Percentiles rank a stretch among this genome's conserved stretches.
These are phyloP conservation scores for Coturnix japonica DNA, from an alignment of 2,113 vertebrate species.

Conservation along the genomic window DNA sequence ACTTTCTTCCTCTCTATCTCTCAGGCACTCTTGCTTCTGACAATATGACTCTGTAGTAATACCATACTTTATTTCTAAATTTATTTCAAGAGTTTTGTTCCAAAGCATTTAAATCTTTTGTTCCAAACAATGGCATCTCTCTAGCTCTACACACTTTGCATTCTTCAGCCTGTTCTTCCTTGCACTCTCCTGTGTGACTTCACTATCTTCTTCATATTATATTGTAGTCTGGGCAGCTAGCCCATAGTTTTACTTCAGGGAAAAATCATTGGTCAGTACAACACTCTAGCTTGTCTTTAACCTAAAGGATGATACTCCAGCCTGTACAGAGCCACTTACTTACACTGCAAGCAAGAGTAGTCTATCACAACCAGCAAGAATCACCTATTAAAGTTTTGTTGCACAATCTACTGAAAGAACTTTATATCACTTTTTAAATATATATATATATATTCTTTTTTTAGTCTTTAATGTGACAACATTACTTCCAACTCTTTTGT, in stretches of 20 bases:
- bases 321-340: background rate
- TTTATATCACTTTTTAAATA: background rate
- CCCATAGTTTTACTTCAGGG: conserved; percentile 17
- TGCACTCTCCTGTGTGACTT: background rate
- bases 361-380: background rate
- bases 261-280: conserved; percentile 5
- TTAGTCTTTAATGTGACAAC: background rate
- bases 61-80: conserved; percentile 70
- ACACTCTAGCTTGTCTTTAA: conserved; percentile 17
- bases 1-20: background rate
- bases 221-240: background rate
- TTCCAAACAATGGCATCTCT: conserved; percentile 9
- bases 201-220: background rate
- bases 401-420: background rate
- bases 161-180: background rate
- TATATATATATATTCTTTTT: too few relatives aligned
- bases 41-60: conserved; percentile 63
- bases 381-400: background rate
- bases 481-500: background rate
- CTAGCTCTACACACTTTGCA: background rate
- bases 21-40: conserved; percentile 30
- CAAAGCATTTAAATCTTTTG: conserved; percentile 44
- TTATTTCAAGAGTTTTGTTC: conserved; percentile 58
- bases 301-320: background rate
- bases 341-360: background rate